Base-by-base conservation (phyloP, 2,888 invertebrate genomes). In the Clanis bilineata region DNA sequence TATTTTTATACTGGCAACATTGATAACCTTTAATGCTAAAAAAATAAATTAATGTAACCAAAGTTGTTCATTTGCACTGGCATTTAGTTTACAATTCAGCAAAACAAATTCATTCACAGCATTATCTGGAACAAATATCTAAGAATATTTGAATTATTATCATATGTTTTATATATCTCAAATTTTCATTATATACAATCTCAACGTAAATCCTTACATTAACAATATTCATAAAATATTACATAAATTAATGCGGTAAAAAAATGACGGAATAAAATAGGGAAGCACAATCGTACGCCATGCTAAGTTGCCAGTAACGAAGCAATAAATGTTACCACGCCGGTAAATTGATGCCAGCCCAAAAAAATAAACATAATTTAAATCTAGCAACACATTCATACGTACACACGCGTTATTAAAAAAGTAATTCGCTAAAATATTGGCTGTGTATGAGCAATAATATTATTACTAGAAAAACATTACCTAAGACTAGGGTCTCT, bases 401-500 rank as follows among this genome's bases (percentile, higher is more conserved):
- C 51, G 51, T 32, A 51, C 51, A 51, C 51, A 51, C 18, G 51
- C 51, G 18, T 32, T 32, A 51, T 15, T 45, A 51, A 32, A 51
- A 51, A 51, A 51, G 32, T 32, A 32, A 51, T 51, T 32, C 51
- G 51, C 51, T 51, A 51, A 51, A 51, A 28, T 51, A 72, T 82
- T 80, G 79, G 80, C 79, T 78, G 77, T 74, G 66, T 70, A 74
- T 88, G 89, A 89, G 89, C 89, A 88, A 88, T 76, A 73, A 71
- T 68, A 73, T 80, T 80, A 80, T 74, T 73, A 68, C 79, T 83
- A 85, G 71, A 77, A 75, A 82, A 85, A 82, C 77, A 79, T 82
- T 85, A 85, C 73, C 86, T 89, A 88, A 81, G 88, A 89, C 89
- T 89, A 89, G 88, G 85, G 85, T 74, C 82, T 79, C 74, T 80